These are phyloP conservation scores for Lophius americanus DNA, from an alignment of 2,797 vertebrate species.

Conservation along the genomic window DNA sequence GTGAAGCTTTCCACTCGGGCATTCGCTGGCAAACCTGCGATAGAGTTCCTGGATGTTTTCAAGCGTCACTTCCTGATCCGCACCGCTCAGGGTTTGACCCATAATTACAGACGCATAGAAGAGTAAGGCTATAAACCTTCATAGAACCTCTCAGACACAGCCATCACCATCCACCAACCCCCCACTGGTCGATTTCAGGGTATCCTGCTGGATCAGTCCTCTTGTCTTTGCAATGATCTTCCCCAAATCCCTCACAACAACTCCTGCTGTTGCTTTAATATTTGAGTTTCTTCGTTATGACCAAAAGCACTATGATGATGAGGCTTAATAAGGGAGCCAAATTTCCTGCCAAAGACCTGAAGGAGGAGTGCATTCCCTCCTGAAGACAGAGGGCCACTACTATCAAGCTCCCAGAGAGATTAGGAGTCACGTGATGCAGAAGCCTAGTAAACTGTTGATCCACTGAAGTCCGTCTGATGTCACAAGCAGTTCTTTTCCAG, in stretches of 20 bases:
- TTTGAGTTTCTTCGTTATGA: background rate
- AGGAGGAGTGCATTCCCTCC: background rate
- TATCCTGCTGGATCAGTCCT: slow-evolving; percentile 33
- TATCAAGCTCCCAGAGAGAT: slow-evolving; percentile 30
- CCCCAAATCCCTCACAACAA: slow-evolving; percentile 1
- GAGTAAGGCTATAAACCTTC: background rate
- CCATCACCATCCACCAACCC: background rate
- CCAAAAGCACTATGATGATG: accelerated
- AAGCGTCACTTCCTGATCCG: slow-evolving; percentile 64
- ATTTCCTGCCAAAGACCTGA: background rate
- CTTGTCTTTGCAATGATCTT: slow-evolving; percentile 1
- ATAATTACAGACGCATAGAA: slow-evolving; percentile 30
- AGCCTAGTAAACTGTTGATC: slow-evolving; percentile 29
- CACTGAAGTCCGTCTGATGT: background rate
- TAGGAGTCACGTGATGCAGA: slow-evolving; percentile 38
- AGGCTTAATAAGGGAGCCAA: background rate
- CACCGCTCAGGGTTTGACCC: slow-evolving; percentile 65
- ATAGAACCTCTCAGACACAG: background rate
- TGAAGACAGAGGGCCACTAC: background rate
- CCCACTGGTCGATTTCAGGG: slow-evolving; percentile 18
- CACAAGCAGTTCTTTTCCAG: no score
- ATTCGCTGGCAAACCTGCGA: slow-evolving; percentile 75
- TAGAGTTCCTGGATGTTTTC: slow-evolving; percentile 78
- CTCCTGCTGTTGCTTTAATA: background rate
- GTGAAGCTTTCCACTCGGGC: slow-evolving; percentile 77